These are phyloP conservation scores for Dromas ardeola DNA, from an alignment of 2,113 vertebrate genomes.

Conservation along the genomic window DNA sequence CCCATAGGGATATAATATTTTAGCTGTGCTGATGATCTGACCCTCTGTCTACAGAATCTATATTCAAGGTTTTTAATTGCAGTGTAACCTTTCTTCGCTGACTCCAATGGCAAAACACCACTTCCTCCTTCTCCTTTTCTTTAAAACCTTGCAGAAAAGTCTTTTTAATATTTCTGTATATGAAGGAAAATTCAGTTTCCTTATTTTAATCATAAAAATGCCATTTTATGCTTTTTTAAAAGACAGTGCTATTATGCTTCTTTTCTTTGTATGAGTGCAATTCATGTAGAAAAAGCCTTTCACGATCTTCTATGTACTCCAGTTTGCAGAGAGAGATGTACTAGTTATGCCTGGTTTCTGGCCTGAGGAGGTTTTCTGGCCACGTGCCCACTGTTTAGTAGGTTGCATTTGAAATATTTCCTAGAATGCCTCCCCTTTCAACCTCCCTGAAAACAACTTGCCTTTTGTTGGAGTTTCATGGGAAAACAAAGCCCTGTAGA, in stretches of 20 bases:
- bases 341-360: background rate
- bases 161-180: background rate
- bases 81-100: background rate
- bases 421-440: constrained; percentile 2
- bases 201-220: background rate
- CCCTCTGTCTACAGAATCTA: background rate
- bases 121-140: background rate
- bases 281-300: background rate
- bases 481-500: background rate
- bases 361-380: constrained; percentile 10
- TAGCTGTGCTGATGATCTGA: background rate
- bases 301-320: background rate
- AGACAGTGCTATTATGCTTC: background rate
- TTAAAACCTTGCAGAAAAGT: background rate
- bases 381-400: background rate
- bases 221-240: background rate
- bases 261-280: background rate
- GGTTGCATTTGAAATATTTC: constrained; percentile 2
- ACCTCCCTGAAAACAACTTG: background rate
- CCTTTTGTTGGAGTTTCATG: background rate
- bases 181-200: background rate
- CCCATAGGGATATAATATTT: background rate
- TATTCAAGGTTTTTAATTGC: background rate
- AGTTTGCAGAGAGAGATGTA: background rate
- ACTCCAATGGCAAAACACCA: background rate